Percentiles rank a stretch among this genome's conserved stretches.
Evolutionary conservation across 2,113 vertebrate genomes (phyloP).

Genomic region (Hypanus sabinus): DNA sequence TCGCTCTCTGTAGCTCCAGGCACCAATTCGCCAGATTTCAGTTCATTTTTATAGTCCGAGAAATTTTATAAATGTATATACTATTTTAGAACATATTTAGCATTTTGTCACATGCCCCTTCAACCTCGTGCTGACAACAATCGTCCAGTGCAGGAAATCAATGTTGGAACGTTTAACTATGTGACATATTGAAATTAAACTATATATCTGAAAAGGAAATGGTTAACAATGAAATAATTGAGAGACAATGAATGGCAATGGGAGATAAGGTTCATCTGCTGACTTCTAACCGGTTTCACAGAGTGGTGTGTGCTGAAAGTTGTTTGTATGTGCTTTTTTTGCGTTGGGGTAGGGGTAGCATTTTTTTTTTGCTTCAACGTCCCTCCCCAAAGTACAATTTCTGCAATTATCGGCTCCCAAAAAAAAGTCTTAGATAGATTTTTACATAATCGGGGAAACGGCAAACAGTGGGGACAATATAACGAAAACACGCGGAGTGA

Average conservation of each 20-base stretch:
- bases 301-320: background rate
- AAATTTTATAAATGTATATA: conserved; percentile 42
- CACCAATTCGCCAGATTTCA: conserved; percentile 76
- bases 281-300: background rate
- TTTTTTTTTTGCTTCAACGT: background rate
- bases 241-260: background rate
- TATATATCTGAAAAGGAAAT: background rate
- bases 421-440: background rate
- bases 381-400: background rate
- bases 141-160: background rate
- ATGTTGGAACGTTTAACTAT: background rate
- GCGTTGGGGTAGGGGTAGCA: background rate
- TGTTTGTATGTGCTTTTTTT: background rate
- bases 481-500: background rate
- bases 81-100: conserved; percentile 53
- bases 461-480: no score
- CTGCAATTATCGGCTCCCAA: background rate
- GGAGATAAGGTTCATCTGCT: background rate
- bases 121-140: conserved; percentile 38
- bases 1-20: conserved; percentile 84
- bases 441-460: background rate
- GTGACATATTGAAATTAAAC: background rate
- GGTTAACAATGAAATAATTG: background rate
- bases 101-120: conserved; percentile 53
- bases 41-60: conserved; percentile 52